phyloP scores from a whole-genome alignment of 2,113 vertebrate genomes.

The Narcine bancroftii region DNA sequence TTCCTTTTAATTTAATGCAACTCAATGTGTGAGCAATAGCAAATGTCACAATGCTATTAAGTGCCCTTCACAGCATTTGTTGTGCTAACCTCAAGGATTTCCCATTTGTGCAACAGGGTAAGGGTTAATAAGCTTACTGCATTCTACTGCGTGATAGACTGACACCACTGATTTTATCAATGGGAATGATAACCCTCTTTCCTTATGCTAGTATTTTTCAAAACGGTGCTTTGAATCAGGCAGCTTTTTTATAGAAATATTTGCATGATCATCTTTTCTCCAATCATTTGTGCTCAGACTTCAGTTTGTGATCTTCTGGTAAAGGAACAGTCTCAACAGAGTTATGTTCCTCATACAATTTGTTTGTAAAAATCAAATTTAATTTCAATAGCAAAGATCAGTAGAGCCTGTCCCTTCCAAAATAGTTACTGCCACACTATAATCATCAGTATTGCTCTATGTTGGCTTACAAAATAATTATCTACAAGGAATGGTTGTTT shows the following conservation, averaged over 20 bases:
- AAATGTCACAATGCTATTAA: constrained; percentile 24
- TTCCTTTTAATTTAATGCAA: background rate
- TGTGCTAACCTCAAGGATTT: constrained; percentile 33
- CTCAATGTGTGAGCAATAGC: background rate
- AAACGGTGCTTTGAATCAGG: background rate
- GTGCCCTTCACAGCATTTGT: background rate
- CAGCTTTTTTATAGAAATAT: background rate
- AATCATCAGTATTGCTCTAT: background rate
- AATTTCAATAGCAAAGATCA: background rate
- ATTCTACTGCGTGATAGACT: constrained; percentile 25
- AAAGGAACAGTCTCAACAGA: background rate
- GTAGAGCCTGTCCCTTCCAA: background rate
- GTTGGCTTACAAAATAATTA: background rate
- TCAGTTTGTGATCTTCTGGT: background rate
- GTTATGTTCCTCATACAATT: background rate
- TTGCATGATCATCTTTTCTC: background rate
- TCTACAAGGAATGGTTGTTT: background rate
- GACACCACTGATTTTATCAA: constrained; percentile 30
- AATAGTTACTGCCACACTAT: background rate
- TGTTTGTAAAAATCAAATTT: background rate
- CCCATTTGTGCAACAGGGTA: constrained; percentile 15
- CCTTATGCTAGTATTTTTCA: background rate
- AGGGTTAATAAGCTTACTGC: constrained; percentile 36
- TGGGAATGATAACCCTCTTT: constrained; percentile 5
- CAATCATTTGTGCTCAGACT: background rate